Percentiles rank a stretch among this genome's conserved stretches.
phyloP scores from a whole-genome alignment of 2,888 invertebrate genomes.

The Drosophila emarginata region DNA sequence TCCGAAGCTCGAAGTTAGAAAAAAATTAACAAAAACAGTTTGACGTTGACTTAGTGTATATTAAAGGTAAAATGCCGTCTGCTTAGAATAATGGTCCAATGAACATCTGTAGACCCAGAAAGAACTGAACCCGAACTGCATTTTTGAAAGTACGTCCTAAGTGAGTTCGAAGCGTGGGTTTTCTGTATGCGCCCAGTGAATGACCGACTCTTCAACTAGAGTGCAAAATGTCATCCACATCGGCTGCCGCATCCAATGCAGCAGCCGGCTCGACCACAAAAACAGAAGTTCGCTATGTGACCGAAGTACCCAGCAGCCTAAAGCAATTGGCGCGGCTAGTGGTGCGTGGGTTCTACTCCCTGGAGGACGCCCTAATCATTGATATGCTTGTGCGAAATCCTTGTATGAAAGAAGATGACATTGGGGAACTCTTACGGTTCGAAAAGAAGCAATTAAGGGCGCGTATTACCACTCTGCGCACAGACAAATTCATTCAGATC shows the following conservation, averaged over 20 bases:
- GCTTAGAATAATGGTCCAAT: neutral
- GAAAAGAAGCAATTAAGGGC: slow-evolving; percentile 96
- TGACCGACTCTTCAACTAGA: neutral
- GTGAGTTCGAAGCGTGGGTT: neutral
- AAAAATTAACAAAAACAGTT: slow-evolving; percentile 1
- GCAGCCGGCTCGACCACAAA: slow-evolving; percentile 73
- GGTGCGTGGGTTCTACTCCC: slow-evolving; percentile 95
- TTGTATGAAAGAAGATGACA: slow-evolving; percentile 94
- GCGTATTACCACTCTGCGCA: slow-evolving; percentile 92
- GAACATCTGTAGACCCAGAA: neutral
- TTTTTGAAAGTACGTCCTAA: neutral
- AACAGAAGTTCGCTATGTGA: slow-evolving; percentile 90
- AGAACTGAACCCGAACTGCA: neutral
- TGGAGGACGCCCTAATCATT: slow-evolving; percentile 96
- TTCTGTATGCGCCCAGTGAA: neutral
- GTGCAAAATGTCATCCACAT: slow-evolving; percentile 62
- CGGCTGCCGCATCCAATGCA: slow-evolving; percentile 61
- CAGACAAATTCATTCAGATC: slow-evolving; percentile 96
- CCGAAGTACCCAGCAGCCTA: slow-evolving; percentile 96
- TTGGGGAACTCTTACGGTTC: slow-evolving; percentile 94
- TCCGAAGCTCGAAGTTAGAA: neutral
- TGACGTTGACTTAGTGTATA: neutral
- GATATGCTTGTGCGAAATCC: slow-evolving; percentile 98
- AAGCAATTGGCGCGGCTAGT: slow-evolving; percentile 96
- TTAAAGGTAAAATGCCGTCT: neutral